Conservation (phyloP, 2,113 vertebrate species). For the Paramormyrops kingsleyae region DNA sequence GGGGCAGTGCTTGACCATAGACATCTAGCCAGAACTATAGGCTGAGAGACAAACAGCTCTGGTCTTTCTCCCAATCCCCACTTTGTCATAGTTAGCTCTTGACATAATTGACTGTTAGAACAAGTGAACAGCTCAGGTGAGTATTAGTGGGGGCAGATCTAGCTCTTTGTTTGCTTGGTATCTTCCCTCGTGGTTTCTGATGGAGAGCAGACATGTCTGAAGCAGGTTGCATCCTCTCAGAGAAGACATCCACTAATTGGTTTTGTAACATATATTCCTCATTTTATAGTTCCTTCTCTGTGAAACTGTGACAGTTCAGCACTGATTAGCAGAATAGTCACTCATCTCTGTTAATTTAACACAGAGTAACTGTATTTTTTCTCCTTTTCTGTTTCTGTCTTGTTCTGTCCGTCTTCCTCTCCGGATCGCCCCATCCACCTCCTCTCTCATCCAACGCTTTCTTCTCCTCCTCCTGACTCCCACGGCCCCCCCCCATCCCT, state of each 20-base stretch:
- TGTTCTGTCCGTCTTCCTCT: conserved; percentile 1
- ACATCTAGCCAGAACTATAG: not conserved
- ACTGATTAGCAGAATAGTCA: not conserved
- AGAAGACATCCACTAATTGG: not conserved
- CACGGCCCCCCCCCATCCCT: conserved; percentile 31
- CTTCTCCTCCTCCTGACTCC: conserved; percentile 44
- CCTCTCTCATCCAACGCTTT: conserved; percentile 46
- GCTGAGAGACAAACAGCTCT: not conserved
- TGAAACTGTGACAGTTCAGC: not conserved
- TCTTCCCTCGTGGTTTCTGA: not conserved
- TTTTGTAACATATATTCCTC: not conserved
- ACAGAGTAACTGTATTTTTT: conserved; percentile 17
- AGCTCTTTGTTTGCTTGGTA: not conserved
- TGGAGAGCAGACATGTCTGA: not conserved
- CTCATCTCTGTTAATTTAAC: not conserved
- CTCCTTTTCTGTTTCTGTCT: conserved; percentile 33
- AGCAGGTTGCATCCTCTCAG: not conserved
- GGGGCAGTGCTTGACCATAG: not conserved
- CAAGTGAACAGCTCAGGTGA: not conserved
- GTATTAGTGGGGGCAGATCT: not conserved
- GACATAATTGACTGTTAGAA: not conserved
- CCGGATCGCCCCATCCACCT: conserved; percentile 28
- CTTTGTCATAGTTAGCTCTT: not conserved
- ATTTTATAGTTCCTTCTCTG: not conserved
- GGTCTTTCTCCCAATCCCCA: not conserved